Evolutionary conservation across 2,888 invertebrate genomes (phyloP).

Genomic region (Steinernema scapterisci): DNA sequence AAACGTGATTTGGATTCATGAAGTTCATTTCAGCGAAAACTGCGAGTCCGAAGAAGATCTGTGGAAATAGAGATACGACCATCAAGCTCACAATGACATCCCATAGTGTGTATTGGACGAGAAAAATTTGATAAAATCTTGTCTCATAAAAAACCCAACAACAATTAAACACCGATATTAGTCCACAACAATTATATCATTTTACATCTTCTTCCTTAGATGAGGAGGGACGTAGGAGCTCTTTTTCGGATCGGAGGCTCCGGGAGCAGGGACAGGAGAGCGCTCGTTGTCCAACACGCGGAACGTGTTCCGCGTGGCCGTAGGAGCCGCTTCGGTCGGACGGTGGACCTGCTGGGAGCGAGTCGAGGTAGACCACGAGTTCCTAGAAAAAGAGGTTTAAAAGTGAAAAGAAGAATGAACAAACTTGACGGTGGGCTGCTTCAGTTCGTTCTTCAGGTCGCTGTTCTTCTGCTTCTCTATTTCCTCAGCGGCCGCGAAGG

Average conservation of each 20-base stretch:
- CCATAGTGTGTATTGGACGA: too few relatives aligned
- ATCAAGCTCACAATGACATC: background rate
- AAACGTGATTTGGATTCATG: conserved; percentile 36
- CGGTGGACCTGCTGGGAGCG: background rate
- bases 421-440: background rate
- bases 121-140: too few relatives aligned
- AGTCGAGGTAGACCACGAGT: background rate
- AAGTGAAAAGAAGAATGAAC: background rate
- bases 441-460: background rate
- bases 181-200: background rate
- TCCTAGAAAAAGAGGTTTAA: background rate
- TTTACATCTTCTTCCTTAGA: conserved; percentile 42
- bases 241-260: background rate
- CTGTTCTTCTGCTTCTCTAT: conserved; percentile 55
- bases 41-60: conserved; percentile 44
- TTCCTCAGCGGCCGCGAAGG: conserved; percentile 57
- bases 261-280: background rate
- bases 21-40: conserved; percentile 46
- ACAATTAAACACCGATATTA: too few relatives aligned
- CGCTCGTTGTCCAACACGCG: conserved; percentile 17
- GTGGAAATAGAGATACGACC: conserved; percentile 34
- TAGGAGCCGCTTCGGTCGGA: background rate
- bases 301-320: conserved; percentile 10
- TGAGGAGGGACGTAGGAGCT: conserved; percentile 54
- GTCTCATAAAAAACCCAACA: too few relatives aligned